Base-by-base conservation (phyloP, 2,797 vertebrate genomes). In the Macrochelys suwanniensis region DNA sequence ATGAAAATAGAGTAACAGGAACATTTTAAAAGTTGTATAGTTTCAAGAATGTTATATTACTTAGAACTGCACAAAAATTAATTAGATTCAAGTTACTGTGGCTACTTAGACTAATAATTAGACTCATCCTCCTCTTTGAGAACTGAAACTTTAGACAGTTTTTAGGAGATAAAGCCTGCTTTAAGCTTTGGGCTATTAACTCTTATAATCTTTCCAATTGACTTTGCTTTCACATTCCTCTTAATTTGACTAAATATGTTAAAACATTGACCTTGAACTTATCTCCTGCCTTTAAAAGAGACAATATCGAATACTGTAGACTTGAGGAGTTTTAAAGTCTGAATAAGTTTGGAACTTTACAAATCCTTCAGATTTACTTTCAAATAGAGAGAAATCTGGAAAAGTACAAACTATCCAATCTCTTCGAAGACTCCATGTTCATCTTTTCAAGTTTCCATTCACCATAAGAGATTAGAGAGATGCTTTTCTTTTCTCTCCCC, bases 21-120 rank as follows among this genome's bases (percentile, higher is more conserved):
- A 6, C 47, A 85, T 89, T 97, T 86, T 91, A 13, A 56, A 94
- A 94, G 28, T 21, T 56, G 31, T 26, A 68, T 54, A 56, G 42
- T 89, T 91, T 96, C 76, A 83, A 89, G 49, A 94, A 68, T 57
- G 15, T 76, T 50, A 97, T 57, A 93, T 82, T 93, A 97, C 74
- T 61, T 91, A 92, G 7, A 94, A 84, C 49, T 88, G 83, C 68
- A 92, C 21, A 92, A 49, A 91, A 79, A 91, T 94, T 91, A 95
- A 93, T 94, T 89, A 94, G 56, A 90, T 88, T 92, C 25, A 88
- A 94, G 89, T 81, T 96, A 61, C 53, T 86, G 0, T 54, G 93
- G 93, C 78, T 89, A 89, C 84, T 93, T 96, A 87, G 71, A 57
- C 76, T 95, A 97, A 94, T 96, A 88, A 95, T 90, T 89, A 94